Conservation (phyloP, 2,113 vertebrate species). For the Anguilla rostrata region DNA sequence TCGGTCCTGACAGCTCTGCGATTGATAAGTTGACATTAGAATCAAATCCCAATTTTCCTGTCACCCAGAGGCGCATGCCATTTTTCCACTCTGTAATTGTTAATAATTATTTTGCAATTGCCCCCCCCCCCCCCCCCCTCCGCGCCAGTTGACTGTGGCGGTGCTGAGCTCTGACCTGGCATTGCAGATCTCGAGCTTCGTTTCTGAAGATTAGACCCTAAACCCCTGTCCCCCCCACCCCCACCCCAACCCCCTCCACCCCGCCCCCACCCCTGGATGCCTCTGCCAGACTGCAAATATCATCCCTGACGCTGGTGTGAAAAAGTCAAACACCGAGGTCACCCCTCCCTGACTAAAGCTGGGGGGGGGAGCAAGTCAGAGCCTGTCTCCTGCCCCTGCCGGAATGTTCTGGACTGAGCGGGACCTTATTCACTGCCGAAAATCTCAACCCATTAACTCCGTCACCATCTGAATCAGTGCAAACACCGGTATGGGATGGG, state of each 20-base stretch:
- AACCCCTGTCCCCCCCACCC: background rate
- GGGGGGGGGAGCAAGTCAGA: background rate
- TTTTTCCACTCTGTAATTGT: constrained; percentile 3
- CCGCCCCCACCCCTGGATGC: background rate
- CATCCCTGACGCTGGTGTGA: constrained; percentile 21
- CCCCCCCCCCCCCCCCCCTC: background rate
- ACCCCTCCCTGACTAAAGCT: background rate
- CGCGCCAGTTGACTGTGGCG: background rate
- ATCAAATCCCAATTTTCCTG: constrained; percentile 16
- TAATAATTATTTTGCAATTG: constrained; percentile 5
- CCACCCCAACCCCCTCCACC: no score
- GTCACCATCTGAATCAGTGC: background rate
- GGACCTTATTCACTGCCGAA: background rate
- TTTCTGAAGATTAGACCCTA: background rate
- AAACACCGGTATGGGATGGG: background rate
- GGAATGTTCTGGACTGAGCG: background rate
- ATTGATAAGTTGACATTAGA: constrained; percentile 18
- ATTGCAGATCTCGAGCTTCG: background rate
- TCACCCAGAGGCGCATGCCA: constrained; percentile 4
- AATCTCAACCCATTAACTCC: background rate
- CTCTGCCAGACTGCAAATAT: constrained; percentile 31
- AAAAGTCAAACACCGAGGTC: constrained; percentile 23
- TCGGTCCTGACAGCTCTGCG: constrained; percentile 7
- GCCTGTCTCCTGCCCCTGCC: background rate
- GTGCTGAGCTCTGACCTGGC: background rate